A percentile compares a stretch with the other conserved stretches of the same genome.
These are phyloP conservation scores for Chascanopsetta lugubris DNA, from an alignment of 2,113 vertebrate species.

Conservation along the genomic window DNA sequence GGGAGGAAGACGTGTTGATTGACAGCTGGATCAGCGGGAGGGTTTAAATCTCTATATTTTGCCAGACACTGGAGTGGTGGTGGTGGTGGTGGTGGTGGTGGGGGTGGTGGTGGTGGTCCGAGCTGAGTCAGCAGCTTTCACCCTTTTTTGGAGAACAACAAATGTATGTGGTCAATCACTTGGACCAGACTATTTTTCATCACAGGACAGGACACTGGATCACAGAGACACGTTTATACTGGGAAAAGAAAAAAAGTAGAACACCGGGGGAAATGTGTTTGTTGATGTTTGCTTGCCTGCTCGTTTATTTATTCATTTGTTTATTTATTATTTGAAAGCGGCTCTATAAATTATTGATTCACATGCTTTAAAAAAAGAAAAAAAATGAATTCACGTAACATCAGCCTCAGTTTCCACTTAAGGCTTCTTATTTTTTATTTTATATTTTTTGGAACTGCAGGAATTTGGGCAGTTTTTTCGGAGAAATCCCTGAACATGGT, in stretches of 20 bases:
- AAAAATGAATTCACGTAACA: too few species aligned
- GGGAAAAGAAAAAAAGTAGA: slow-evolving; percentile 32
- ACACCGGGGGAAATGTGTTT: slow-evolving; percentile 68
- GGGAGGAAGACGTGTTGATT: slow-evolving; percentile 2
- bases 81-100: slow-evolving; percentile 27
- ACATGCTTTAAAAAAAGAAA: too few species aligned
- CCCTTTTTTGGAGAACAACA: slow-evolving; percentile 42
- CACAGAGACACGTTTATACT: slow-evolving; percentile 68
- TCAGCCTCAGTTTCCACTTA: slow-evolving; percentile 54
- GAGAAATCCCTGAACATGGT: not conserved
- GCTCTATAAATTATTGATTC: slow-evolving; percentile 79
- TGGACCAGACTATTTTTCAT: slow-evolving; percentile 66
- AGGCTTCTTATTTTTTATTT: slow-evolving; percentile 10
- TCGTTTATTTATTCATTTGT: slow-evolving; percentile 84
- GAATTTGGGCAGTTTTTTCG: slow-evolving; percentile 8
- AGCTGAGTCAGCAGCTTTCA: too few species aligned
- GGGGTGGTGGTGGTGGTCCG: slow-evolving; percentile 29
- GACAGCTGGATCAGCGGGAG: slow-evolving; percentile 11
- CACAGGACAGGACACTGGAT: slow-evolving; percentile 52
- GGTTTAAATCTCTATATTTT: slow-evolving; percentile 51
- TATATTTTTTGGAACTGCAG: not conserved
- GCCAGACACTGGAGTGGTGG: slow-evolving; percentile 35
- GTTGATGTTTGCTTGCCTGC: slow-evolving; percentile 84
- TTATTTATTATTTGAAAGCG: slow-evolving; percentile 84
- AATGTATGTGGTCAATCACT: slow-evolving; percentile 43